phyloP scores from a whole-genome alignment of 2,888 invertebrate genomes.

The Unio pictorum region DNA sequence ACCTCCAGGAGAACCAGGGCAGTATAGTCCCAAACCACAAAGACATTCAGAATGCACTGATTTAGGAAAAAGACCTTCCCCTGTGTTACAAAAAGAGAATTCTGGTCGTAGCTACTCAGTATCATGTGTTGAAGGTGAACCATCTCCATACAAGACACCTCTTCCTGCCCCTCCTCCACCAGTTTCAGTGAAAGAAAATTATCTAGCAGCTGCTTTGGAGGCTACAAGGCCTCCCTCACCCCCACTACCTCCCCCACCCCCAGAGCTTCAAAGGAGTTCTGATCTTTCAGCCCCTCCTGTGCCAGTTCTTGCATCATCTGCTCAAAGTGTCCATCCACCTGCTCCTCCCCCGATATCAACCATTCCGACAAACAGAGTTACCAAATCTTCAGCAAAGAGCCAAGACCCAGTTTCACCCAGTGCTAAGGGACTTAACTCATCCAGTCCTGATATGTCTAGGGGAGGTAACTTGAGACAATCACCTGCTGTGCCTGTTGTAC shows the following conservation, averaged over 20 bases:
- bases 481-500: no score
- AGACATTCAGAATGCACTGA: slow-evolving; percentile 24
- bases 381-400: slow-evolving; percentile 3
- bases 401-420: neutral
- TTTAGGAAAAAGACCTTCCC: slow-evolving; percentile 3
- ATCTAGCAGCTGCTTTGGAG: slow-evolving; percentile 26
- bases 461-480: no score
- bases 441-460: no score
- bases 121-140: slow-evolving; percentile 13
- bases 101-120: slow-evolving; percentile 33
- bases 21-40: slow-evolving; percentile 23
- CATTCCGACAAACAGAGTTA: slow-evolving; percentile 17
- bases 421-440: slow-evolving; percentile 7
- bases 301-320: neutral
- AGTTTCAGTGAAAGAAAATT: slow-evolving; percentile 32
- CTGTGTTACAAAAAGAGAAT: slow-evolving; percentile 12
- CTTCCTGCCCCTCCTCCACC: slow-evolving; percentile 44
- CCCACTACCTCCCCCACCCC: slow-evolving; percentile 53
- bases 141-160: slow-evolving; percentile 15
- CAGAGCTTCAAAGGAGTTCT: slow-evolving; percentile 18
- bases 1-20: slow-evolving; percentile 19
- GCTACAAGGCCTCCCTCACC: slow-evolving; percentile 43
- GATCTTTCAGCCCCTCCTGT: neutral
- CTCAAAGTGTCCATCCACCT: slow-evolving; percentile 17
- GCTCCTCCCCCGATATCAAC: slow-evolving; percentile 38